Percentiles rank a stretch among this genome's conserved stretches.
These are phyloP conservation scores for Euplagia quadripunctaria DNA, from an alignment of 2,888 invertebrate species.

Conservation along the genomic window DNA sequence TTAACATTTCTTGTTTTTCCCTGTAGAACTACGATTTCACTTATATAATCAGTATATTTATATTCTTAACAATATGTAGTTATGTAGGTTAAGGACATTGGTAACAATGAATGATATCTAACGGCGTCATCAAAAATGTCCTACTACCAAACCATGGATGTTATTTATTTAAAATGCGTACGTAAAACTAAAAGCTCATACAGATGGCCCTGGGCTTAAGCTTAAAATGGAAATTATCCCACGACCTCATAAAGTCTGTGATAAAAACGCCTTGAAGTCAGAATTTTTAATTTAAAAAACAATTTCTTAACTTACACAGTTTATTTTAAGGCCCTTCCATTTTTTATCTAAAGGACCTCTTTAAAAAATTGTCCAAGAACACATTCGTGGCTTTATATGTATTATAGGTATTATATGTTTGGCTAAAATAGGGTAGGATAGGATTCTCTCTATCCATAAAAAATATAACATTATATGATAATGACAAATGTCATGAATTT, in stretches of 20 bases:
- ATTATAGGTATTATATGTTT: too few species aligned
- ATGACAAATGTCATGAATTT: too few species aligned
- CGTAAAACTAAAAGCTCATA: slow-evolving; percentile 12
- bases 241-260: not conserved
- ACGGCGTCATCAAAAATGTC: slow-evolving; percentile 42
- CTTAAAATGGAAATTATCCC: slow-evolving; percentile 2
- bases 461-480: too few species aligned
- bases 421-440: too few species aligned
- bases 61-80: slow-evolving; percentile 12
- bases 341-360: not conserved
- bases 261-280: not conserved
- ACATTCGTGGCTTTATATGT: too few species aligned
- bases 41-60: slow-evolving; percentile 17
- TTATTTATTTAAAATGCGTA: slow-evolving; percentile 23
- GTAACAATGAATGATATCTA: slow-evolving; percentile 44
- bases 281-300: not conserved
- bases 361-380: not conserved
- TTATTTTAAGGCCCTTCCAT: not conserved
- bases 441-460: too few species aligned
- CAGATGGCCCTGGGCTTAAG: not conserved
- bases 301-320: not conserved
- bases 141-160: slow-evolving; percentile 41
- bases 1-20: not conserved
- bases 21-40: slow-evolving; percentile 4
- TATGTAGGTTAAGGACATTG: slow-evolving; percentile 46